Evolutionary conservation across 1,140 invertebrate genomes (phyloP).

Genomic region (Diuraphis noxia): DNA sequence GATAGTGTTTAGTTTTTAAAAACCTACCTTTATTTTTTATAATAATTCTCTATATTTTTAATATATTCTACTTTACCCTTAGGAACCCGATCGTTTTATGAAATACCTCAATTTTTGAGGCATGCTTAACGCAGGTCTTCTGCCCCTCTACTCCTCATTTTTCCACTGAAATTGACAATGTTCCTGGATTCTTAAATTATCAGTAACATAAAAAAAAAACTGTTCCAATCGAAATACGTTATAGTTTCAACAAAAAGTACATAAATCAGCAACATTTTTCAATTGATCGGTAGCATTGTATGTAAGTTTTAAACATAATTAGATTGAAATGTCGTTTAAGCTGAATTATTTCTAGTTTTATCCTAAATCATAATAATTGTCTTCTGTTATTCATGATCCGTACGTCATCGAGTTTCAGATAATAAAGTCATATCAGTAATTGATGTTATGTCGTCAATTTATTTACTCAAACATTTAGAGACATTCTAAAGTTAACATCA

Average conservation of each 20-base stretch:
- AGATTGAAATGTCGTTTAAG: neutral
- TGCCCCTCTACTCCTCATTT: neutral
- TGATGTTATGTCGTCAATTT: neutral
- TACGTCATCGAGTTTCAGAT: neutral
- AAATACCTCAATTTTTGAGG: slow-evolving; percentile 34
- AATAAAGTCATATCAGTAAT: neutral
- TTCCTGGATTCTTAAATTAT: neutral
- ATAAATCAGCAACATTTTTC: neutral
- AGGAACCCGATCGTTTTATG: slow-evolving; percentile 35
- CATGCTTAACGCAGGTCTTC: neutral
- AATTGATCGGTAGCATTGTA: neutral
- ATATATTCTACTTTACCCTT: slow-evolving; percentile 49
- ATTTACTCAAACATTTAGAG: neutral
- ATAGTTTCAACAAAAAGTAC: neutral
- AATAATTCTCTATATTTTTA: slow-evolving; percentile 54
- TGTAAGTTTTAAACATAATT: neutral
- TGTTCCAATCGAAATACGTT: neutral
- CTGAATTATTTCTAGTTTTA: neutral
- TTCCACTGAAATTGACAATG: neutral
- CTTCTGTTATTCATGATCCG: neutral
- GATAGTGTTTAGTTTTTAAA: slow-evolving; percentile 53
- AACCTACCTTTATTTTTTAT: slow-evolving; percentile 54
- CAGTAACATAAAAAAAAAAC: neutral
- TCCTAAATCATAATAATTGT: neutral
- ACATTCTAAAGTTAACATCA: neutral